Evolutionary conservation across 2,888 invertebrate genomes (phyloP), one percentile per base, ranked within the genome.

Genomic region (Monochamus alternatus): DNA sequence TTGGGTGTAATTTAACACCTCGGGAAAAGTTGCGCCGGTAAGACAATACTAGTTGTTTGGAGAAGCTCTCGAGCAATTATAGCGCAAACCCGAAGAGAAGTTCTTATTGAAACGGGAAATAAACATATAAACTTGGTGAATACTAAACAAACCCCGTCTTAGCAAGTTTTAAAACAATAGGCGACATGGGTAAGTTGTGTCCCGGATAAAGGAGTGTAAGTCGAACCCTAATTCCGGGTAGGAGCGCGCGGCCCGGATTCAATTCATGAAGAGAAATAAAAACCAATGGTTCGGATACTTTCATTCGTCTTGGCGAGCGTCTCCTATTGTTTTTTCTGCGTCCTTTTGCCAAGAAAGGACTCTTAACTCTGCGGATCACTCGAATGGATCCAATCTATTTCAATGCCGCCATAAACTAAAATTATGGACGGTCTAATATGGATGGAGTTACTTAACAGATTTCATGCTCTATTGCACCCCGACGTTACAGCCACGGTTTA

Each of bases 191-290:
- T 71, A 71, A 69, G 62, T 71, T 59, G 43, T 51, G 32, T 51
- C 22, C 60, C 44, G 14, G 62, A 63, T 70, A 78, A 78, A 75
- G 66, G 73, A 68, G 75, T 70, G 67, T 69, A 59, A 64, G 66
- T 9, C 68, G 78, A 73, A 75, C 69, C 80, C 82, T 79, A 81
- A 84, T 84, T 82, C 81, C 76, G 73, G 78, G 80, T 76, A 81
- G 81, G 80, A 47, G 77, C 75, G 81, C 81, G 77, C 76, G 82
- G 79, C 79, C 14, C 81, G 71, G 84, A 87, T 87, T 84, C 86
- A 85, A 86, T 87, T 87, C 87, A 85, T 86, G 87, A 87, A 86
- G 85, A 85, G 85, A 85, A 87, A 87, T 87, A 87, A 87, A 87
- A 88, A 83, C 86, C 87, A 88, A 88, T 87, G 88, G 87, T 84